phyloP scores from a whole-genome alignment of 2,113 vertebrate species.

The Actenoides hombroni region DNA sequence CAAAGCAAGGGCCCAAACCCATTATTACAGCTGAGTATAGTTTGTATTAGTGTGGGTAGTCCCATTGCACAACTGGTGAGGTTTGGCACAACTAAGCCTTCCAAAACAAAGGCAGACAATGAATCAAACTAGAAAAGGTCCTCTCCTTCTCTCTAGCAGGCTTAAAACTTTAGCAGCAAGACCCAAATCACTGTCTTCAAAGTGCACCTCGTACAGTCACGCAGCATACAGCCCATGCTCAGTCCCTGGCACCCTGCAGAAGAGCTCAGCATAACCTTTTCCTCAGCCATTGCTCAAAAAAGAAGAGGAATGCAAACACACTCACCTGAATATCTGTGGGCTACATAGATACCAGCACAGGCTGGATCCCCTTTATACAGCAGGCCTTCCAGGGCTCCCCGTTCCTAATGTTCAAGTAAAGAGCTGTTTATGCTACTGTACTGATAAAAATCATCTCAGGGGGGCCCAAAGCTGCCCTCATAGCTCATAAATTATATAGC shows the following conservation, averaged over 20 bases:
- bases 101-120: not conserved
- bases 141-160: not conserved
- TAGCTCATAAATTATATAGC: constrained; percentile 48
- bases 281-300: not conserved
- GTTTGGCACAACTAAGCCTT: not conserved
- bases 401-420: not conserved
- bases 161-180: not conserved
- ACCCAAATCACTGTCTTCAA: not conserved
- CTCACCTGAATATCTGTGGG: not conserved
- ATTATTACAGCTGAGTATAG: not conserved
- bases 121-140: not conserved
- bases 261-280: not conserved
- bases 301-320: not conserved
- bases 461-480: constrained; percentile 34
- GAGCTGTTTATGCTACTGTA: constrained; percentile 46
- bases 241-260: not conserved
- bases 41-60: not conserved
- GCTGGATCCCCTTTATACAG: not conserved
- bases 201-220: not conserved
- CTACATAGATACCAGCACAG: not conserved
- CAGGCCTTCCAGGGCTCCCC: constrained; percentile 1
- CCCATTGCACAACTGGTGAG: not conserved
- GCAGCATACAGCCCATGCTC: not conserved
- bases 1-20: not conserved
- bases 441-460: constrained; percentile 56